Conservation (phyloP, 2,797 vertebrate genomes). For the Girardinus metallicus region DNA sequence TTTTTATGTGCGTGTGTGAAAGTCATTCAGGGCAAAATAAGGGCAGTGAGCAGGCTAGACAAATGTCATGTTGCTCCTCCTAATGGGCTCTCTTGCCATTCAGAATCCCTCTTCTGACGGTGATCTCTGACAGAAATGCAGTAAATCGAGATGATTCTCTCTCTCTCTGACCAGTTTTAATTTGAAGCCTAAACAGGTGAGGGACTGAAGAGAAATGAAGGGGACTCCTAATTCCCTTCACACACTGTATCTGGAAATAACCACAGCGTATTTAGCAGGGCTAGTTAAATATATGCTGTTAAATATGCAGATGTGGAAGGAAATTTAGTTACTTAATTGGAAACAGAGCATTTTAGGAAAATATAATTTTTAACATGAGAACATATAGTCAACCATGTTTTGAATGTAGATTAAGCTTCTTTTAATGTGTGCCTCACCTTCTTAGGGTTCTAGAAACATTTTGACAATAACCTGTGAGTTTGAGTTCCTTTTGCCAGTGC, state of each 20-base stretch:
- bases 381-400: not conserved
- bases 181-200: constrained; percentile 51
- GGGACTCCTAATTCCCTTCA: constrained; percentile 4
- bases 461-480: not conserved
- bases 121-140: constrained; percentile 55
- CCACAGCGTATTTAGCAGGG: not conserved
- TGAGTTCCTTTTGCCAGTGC: not conserved
- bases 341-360: not conserved
- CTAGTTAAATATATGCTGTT: not conserved
- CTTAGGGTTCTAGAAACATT: not conserved
- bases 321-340: not conserved
- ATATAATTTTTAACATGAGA: not conserved
- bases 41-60: constrained; percentile 21
- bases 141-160: constrained; percentile 25
- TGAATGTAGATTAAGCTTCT: not conserved
- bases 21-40: constrained; percentile 40
- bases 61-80: constrained; percentile 54
- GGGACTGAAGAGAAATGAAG: constrained; percentile 34
- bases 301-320: not conserved
- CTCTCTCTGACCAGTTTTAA: constrained; percentile 16
- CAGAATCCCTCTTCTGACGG: constrained; percentile 33
- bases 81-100: constrained; percentile 63
- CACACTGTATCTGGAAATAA: constrained; percentile 10
- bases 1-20: not conserved
- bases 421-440: not conserved